Conservation (phyloP, 30 jellyfish, hydroid and myxozoan species). For the Cassiopea andromeda region DNA sequence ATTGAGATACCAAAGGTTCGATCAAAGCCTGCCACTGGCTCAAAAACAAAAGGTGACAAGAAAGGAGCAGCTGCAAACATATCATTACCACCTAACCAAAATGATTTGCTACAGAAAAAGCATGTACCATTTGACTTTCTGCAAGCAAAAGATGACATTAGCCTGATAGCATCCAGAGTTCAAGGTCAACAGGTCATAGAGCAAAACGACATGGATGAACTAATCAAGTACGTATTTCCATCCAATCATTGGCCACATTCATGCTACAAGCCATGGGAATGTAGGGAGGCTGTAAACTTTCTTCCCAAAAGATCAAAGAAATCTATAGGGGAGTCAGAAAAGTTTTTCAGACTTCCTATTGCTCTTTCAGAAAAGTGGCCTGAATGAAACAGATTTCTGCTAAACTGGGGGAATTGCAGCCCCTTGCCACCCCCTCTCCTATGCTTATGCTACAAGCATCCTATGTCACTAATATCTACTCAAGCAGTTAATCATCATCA, state of each 20-base stretch:
- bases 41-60: constrained; percentile 52
- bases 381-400: too few relatives aligned
- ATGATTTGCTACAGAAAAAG: constrained; percentile 18
- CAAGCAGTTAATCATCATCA: too few relatives aligned
- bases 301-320: too few relatives aligned
- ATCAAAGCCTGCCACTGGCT: constrained; percentile 72
- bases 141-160: constrained; percentile 8
- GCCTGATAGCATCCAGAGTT: background rate
- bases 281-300: too few relatives aligned
- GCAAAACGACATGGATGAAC: constrained; percentile 50
- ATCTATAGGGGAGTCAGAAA: too few relatives aligned
- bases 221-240: constrained; percentile 36
- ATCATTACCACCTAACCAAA: constrained; percentile 3
- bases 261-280: too few relatives aligned
- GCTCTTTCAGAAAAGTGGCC: too few relatives aligned
- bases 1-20: constrained; percentile 48
- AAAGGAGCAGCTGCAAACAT: constrained; percentile 17
- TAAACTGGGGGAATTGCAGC: too few relatives aligned
- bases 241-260: background rate
- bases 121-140: constrained; percentile 33
- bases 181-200: constrained; percentile 2
- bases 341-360: too few relatives aligned
- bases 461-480: too few relatives aligned
- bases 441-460: too few relatives aligned
- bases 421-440: too few relatives aligned